phyloP scores from a whole-genome alignment of 2,797 vertebrate genomes.

The Babyrousa celebensis region DNA sequence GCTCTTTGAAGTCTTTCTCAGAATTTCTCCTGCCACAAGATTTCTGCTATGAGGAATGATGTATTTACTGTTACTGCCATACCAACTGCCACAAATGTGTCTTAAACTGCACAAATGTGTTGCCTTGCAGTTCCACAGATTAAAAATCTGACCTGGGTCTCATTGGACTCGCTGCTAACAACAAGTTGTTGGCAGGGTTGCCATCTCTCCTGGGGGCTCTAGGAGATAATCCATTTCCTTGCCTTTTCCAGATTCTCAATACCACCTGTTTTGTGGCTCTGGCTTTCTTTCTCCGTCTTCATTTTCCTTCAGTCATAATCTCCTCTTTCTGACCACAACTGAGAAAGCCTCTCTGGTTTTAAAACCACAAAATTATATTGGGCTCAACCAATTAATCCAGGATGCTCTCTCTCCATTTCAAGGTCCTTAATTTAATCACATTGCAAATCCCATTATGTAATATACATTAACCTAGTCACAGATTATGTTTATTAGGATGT shows the following conservation, averaged over 20 bases:
- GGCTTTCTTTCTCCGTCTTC: neutral
- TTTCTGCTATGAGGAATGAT: neutral
- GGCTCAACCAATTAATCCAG: neutral
- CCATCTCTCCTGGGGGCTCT: neutral
- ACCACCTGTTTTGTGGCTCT: neutral
- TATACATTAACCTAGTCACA: conserved; percentile 9
- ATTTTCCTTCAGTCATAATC: neutral
- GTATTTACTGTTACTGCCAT: neutral
- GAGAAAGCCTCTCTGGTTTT: neutral
- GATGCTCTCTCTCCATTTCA: neutral
- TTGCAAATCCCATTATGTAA: neutral
- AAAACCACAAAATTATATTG: neutral
- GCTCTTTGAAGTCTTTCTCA: neutral
- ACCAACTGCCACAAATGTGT: neutral
- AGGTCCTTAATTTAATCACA: too few relatives aligned
- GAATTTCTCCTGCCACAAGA: neutral
- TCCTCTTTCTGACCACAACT: neutral
- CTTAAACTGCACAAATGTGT: neutral
- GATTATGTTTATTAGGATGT: neutral
- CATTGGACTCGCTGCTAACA: neutral
- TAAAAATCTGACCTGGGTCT: neutral
- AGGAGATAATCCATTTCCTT: neutral
- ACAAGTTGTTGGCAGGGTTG: neutral
- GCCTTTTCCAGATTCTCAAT: neutral
- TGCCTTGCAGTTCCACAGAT: neutral